Evolutionary conservation across 2,113 vertebrate genomes (phyloP), one percentile per base, ranked within the genome.

Genomic region (Microtus pennsylvanicus): DNA sequence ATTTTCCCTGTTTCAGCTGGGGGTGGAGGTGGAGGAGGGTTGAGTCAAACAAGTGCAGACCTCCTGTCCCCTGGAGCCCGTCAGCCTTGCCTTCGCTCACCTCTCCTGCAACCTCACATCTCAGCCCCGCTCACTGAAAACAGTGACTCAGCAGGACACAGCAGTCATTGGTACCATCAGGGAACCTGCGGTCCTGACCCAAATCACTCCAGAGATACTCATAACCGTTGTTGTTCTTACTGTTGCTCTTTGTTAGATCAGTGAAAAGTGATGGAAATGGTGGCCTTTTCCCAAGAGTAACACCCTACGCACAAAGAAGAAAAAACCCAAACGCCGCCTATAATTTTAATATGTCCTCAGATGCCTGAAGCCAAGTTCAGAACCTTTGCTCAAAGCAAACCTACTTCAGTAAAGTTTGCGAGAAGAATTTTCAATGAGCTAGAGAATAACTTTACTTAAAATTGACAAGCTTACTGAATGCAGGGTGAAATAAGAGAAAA

Each of bases 341-440:
- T 3, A 80, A 45, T 90, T 89, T 94, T 91, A 93, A 89, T 94
- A 42, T 70, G 74, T 63, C 94, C 58, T 90, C 10, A n/a, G 86
- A 88, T 5, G 80, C 83, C 80, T 86, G 47, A 93, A 97, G 75
- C 69, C 75, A 94, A 90, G 52, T 74, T 95, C 77, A 94, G 65
- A 94, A 89, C 72, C n/a, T 97, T 78, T 89, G 55, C 77, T 78
- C 96, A 90, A 90, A 95, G 74, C 45, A 95, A 94, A 61, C 58
- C 42, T 72, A 30, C 38, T 94, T 95, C 93, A 81, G 86, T 88
- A 74, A 92, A 61, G 38, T 91, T 76, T 93, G 33, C 94, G 77
- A 95, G 14, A 77, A 85, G 30, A 94, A 85, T 94, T 93, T 87
- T 58, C 42, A 81, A 3, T 86, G 30, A 93, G 24, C 69, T 82